Evolutionary conservation across 2,797 vertebrate species (phyloP), one percentile per base, ranked within the genome.

Genomic region (Columba guinea): DNA sequence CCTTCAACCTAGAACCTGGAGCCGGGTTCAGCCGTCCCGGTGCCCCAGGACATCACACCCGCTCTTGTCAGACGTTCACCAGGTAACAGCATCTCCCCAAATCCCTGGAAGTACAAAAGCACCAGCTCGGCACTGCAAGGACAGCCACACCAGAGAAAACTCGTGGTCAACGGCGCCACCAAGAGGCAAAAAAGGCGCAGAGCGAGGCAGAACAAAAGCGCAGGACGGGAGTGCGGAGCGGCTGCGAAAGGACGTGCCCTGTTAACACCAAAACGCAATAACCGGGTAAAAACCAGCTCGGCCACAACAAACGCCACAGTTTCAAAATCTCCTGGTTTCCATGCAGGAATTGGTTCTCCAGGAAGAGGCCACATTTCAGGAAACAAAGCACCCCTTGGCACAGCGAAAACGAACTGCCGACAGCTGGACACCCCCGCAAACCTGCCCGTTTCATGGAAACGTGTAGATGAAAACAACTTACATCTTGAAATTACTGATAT

Each of bases 101-200:
- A 41, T 12, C n/a, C 53, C 28, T 2, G 9, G 44, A 23, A 41
- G 58, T 17, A 39, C 6, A 26, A 22, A 51, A 26, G 4, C 41
- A 44, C 32, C 14, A 20, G 51, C 27, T 39, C 37, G 26, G 52
- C 22, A 18, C 37, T 1, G 3, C n/a, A 59, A 80, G 26, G 49
- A 48, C 22, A 17, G 27, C 2, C 20, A 53, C 11, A 16, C 1
- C 5, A 3, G 28, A 70, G 39, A 67, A 77, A 94, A 94, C 5
- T 5, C 32, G 37, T 18, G 95, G 97, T 85, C 96, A 97, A 97
- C 97, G 52, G 64, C 95, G 97, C 97, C 98, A 98, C 96, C 98
- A 95, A 96, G 97, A 96, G 98, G 97, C 59, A 24, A 84, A 63
- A 8, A 4, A 55, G 19, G 51, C 48, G 56, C 8, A 9, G 76